These are phyloP conservation scores for Phaethornis superciliosus DNA, from an alignment of 2,113 vertebrate species.

Conservation along the genomic window DNA sequence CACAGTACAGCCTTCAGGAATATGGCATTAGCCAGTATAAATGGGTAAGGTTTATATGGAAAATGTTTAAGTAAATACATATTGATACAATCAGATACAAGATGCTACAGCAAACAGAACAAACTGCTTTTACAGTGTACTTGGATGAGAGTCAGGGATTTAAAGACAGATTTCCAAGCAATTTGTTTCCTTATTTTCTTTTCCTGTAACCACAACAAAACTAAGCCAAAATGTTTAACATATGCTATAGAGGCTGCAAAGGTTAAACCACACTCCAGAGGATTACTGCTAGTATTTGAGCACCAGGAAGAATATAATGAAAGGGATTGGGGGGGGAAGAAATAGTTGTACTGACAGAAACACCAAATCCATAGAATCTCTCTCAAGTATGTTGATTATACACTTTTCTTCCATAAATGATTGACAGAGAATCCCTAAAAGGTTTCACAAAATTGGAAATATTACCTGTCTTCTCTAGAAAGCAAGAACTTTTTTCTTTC, in stretches of 20 bases:
- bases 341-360: neutral
- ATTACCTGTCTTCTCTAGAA: neutral
- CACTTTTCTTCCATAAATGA: neutral
- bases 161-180: conserved; percentile 33
- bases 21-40: neutral
- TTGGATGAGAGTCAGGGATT: conserved; percentile 79
- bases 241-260: conserved; percentile 19
- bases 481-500: neutral
- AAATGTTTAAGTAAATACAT: conserved; percentile 70
- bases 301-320: conserved; percentile 38
- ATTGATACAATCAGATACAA: conserved; percentile 60
- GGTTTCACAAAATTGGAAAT: neutral
- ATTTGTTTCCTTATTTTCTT: conserved; percentile 17
- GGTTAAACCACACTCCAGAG: conserved; percentile 24
- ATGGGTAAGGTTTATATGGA: neutral
- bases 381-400: conserved; percentile 52
- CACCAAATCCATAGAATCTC: conserved; percentile 15
- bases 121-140: conserved; percentile 61
- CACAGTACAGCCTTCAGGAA: neutral
- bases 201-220: conserved; percentile 62
- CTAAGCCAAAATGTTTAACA: conserved; percentile 28
- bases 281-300: conserved; percentile 28
- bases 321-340: neutral
- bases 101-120: conserved; percentile 68
- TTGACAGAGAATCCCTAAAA: conserved; percentile 1